Evolutionary conservation across 2,888 invertebrate genomes (phyloP), one percentile per base, ranked within the genome.

Genomic region (Mythimna lalbum): DNA sequence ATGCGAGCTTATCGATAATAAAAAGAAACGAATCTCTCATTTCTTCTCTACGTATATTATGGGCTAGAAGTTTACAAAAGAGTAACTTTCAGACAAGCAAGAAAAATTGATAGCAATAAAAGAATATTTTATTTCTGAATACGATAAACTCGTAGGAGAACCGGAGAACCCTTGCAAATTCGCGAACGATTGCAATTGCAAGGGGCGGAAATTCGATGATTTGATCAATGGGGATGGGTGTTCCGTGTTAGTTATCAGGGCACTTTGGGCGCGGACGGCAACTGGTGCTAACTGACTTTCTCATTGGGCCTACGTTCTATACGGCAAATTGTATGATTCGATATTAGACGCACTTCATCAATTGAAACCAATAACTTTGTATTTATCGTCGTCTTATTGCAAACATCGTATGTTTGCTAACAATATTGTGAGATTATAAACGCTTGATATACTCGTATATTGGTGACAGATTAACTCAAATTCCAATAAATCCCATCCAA

Each of bases 151-250:
- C 23, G 52, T 31, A 62, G 50, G 57, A 63, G 49, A 62, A 63
- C 59, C 63, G 72, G 57, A 66, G 61, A 62, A 68, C 81, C 81
- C 81, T 81, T 77, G 67, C 64, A 67, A 81, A 78, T 77, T 72
- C 53, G 78, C 49, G 64, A 67, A 68, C 78, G 78, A 77, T 72
- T 77, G 81, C 78, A 78, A 81, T 78, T 77, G 78, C 78, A 81
- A 81, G 73, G 81, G 81, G 64, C 81, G 78, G 78, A 78, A 77
- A 78, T 78, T 77, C 64, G 72, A 72, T 81, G 78, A 78, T 78
- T 77, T 81, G 78, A 78, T 78, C 81, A 63, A 64, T 77, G 55
- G 78, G 78, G 77, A 57, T 78, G 81, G 78, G 72, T 62, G 81
- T 53, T 55, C 67, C 62, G 64, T 67, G 66, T 77, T 80, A 80